Evolutionary conservation across 2,797 vertebrate genomes (phyloP).

Genomic region (Phrynocephalus vlangalii): DNA sequence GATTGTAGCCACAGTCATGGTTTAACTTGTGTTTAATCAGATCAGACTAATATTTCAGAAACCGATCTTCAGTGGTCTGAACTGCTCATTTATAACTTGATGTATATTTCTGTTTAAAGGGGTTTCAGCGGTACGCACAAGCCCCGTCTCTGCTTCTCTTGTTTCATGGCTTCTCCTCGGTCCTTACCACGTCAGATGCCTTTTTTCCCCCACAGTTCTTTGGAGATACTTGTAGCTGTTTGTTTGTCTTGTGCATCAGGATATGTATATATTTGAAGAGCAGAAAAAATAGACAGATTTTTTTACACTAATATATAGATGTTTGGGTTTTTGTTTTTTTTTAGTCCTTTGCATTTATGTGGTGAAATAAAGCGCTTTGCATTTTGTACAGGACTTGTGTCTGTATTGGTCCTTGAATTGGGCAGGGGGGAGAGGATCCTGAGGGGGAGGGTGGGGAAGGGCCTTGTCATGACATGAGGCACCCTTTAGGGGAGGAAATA

Average conservation of each 20-base stretch:
- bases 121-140: neutral
- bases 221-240: slow-evolving; percentile 62
- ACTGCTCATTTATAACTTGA: slow-evolving; percentile 13
- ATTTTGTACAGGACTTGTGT: slow-evolving; percentile 39
- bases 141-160: neutral
- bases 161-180: slow-evolving; percentile 6
- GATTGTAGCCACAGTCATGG: neutral
- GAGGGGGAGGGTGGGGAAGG: neutral
- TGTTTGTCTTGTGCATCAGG: slow-evolving; percentile 77
- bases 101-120: slow-evolving; percentile 32
- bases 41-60: neutral
- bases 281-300: slow-evolving; percentile 82
- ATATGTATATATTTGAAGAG: slow-evolving; percentile 88
- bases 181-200: neutral
- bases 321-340: slow-evolving; percentile 41
- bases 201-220: neutral
- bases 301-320: slow-evolving; percentile 90
- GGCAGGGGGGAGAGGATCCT: neutral
- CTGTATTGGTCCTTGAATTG: neutral
- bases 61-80: neutral
- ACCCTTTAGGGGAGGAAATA: too few relatives aligned
- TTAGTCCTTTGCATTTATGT: slow-evolving; percentile 44
- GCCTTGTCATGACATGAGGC: too few relatives aligned
- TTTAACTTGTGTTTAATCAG: neutral
- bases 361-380: slow-evolving; percentile 50